Percentiles rank a stretch among this genome's conserved stretches.
phyloP scores from a whole-genome alignment of 2,888 invertebrate genomes.

The Agonopterix arenella region DNA sequence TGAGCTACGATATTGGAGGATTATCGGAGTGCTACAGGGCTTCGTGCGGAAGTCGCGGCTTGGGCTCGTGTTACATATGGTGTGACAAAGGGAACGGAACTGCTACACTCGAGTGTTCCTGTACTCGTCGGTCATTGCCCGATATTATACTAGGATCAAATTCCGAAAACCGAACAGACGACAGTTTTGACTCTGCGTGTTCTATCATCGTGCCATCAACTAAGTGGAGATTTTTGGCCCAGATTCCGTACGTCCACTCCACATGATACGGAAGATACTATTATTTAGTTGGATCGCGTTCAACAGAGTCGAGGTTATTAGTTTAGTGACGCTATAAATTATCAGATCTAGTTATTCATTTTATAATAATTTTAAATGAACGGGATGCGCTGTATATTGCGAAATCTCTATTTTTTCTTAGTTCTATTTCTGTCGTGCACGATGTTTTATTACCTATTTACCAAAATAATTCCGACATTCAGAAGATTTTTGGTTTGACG shows the following conservation, averaged over 20 bases:
- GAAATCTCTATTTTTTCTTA: not conserved
- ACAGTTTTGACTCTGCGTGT: not conserved
- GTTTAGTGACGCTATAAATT: constrained; percentile 41
- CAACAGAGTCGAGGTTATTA: constrained; percentile 57
- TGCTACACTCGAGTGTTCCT: constrained; percentile 54
- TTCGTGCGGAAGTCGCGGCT: constrained; percentile 67
- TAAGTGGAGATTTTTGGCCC: constrained; percentile 36
- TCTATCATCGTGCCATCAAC: constrained; percentile 17
- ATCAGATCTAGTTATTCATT: constrained; percentile 32
- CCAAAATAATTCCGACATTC: constrained; percentile 1
- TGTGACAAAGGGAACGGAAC: constrained; percentile 61
- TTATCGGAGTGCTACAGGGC: constrained; percentile 56
- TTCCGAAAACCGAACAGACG: constrained; percentile 2
- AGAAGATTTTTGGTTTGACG: constrained; percentile 1
- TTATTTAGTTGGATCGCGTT: constrained; percentile 60
- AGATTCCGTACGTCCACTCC: constrained; percentile 49
- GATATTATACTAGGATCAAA: constrained; percentile 25
- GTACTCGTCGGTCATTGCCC: constrained; percentile 36
- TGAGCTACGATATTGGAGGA: constrained; percentile 43
- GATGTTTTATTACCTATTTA: not conserved
- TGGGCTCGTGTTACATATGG: constrained; percentile 57
- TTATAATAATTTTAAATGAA: constrained; percentile 17
- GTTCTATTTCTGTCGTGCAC: not conserved
- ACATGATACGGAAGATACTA: constrained; percentile 50
- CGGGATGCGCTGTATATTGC: constrained; percentile 5